These are phyloP conservation scores for Aeoliscus strigatus DNA, from an alignment of 2,797 vertebrate genomes.

Conservation along the genomic window DNA sequence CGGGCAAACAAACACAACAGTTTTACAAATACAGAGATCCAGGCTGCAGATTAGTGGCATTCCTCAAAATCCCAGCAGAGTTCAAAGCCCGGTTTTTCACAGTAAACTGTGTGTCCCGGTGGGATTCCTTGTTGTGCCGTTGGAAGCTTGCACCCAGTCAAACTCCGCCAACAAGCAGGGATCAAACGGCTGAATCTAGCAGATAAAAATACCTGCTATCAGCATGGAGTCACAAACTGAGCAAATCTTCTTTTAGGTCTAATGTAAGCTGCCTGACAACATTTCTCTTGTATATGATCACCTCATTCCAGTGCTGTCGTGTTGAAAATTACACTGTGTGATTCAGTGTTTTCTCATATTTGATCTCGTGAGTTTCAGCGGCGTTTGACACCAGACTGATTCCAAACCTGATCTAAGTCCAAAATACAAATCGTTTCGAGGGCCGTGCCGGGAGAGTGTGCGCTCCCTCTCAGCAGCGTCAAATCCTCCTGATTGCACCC, in stretches of 20 bases:
- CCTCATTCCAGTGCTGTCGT: too few relatives aligned
- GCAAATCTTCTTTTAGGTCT: neutral
- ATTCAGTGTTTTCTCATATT: too few relatives aligned
- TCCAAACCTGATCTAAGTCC: too few relatives aligned
- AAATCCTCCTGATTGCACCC: constrained; percentile 43
- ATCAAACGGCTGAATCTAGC: constrained; percentile 17
- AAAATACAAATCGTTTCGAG: constrained; percentile 1
- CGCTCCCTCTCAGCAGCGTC: constrained; percentile 8
- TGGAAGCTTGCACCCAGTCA: constrained; percentile 7
- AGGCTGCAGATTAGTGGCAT: constrained; percentile 4
- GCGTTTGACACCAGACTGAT: too few relatives aligned
- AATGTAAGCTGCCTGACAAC: too few relatives aligned
- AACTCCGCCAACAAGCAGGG: constrained; percentile 10
- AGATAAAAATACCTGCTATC: constrained; percentile 19
- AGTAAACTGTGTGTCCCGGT: constrained; percentile 9
- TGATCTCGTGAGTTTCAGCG: too few relatives aligned
- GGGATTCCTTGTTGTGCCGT: constrained; percentile 21
- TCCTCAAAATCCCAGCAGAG: constrained; percentile 14
- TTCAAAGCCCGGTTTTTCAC: constrained; percentile 4
- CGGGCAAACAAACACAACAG: neutral
- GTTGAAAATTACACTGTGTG: too few relatives aligned
- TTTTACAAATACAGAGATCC: constrained; percentile 6
- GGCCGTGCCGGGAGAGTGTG: neutral
- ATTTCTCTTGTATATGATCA: too few relatives aligned
- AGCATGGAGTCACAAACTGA: neutral